Evolutionary conservation across 2,113 vertebrate species (phyloP), one percentile per base, ranked within the genome.

Genomic region (Neoarius graeffei): DNA sequence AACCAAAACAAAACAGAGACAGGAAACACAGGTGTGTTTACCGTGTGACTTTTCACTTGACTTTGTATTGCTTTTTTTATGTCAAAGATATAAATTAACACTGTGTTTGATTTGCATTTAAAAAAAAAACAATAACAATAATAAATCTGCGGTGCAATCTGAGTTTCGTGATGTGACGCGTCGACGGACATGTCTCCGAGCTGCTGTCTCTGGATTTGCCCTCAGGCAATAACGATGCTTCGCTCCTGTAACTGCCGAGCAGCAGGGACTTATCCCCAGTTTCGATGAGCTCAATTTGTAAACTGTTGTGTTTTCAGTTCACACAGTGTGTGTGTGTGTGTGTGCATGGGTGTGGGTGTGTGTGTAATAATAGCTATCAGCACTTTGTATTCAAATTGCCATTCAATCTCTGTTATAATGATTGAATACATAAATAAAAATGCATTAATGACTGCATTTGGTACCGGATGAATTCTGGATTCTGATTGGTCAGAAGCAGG

Each of bases 211-310:
- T 64, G 80, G 90, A 79, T 87, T 19, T 73, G 91, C 93, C 94
- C 91, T 82, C 23, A 92, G 94, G 94, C 93, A 92, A 83, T 89
- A 93, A 93, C 92, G 84, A 88, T 73, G 71, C 84, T 83, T 79
- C 73, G 81, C 76, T 86, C 81, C 66, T 74, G 48, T 77, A 59
- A 84, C 89, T 19, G 86, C 85, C 81, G 35, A 15, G 69, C 82
- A 86, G 81, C 71, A 83, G 59, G 10, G 79, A 88, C 84, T 79
- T 66, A 80, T 88, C 50, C 84, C 66, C 27, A 89, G 89, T 90
- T 91, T 91, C 87, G 89, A 67, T 82, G 89, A 80, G 84, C 50
- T 52, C 42, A 54, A 62, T 62, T 88, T 90, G 66, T 90, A 79
- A 86, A 76, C 89, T 90, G 80, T 88, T 83, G 54, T 85, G 77